Evolutionary conservation across 2,888 invertebrate genomes (phyloP).

Genomic region (Agrenia bidenticulata): DNA sequence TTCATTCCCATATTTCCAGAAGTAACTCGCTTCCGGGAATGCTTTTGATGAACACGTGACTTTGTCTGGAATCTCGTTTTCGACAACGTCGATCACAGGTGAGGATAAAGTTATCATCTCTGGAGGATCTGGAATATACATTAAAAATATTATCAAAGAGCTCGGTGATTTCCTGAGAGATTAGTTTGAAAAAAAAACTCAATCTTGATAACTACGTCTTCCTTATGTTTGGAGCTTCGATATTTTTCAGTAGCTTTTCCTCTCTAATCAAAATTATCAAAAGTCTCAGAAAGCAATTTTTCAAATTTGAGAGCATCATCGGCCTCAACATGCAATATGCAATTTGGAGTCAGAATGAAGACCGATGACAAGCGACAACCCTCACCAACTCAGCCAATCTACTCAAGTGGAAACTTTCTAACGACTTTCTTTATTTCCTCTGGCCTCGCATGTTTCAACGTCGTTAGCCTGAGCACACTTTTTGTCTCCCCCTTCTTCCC

Average conservation of each 20-base stretch:
- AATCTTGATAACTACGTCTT: no score
- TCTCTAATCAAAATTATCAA: no score
- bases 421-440: constrained; percentile 38
- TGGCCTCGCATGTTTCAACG: constrained; percentile 38
- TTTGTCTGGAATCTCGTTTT: constrained; percentile 62
- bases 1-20: constrained; percentile 69
- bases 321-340: not conserved
- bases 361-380: constrained; percentile 15
- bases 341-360: not conserved
- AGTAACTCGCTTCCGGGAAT: constrained; percentile 62
- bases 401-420: constrained; percentile 47
- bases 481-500: constrained; percentile 25
- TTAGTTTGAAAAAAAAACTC: no score
- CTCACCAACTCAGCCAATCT: constrained; percentile 16
- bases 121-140: constrained; percentile 76
- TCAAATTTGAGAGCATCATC: not conserved
- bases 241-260: no score
- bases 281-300: not conserved
- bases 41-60: constrained; percentile 66
- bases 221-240: no score
- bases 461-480: constrained; percentile 32
- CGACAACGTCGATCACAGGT: constrained; percentile 56
- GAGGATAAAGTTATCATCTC: constrained; percentile 76
- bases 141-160: no score
- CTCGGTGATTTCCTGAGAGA: no score